Conservation (phyloP, 2,797 vertebrate species). For the Pseudocheirus occidentalis region DNA sequence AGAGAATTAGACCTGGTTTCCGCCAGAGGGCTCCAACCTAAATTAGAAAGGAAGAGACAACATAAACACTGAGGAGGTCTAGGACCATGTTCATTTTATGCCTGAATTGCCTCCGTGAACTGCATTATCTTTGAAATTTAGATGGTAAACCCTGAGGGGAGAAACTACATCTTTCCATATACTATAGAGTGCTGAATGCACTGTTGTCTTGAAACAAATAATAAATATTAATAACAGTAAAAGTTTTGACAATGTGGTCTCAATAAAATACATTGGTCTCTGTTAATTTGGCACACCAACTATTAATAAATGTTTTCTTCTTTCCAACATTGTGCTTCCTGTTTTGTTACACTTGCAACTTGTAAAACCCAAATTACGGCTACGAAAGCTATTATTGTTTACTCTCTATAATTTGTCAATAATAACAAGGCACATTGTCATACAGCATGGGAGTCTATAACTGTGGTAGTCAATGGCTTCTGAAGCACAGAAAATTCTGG, state of each 20-base stretch:
- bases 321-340: background rate
- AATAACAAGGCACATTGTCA: conserved; percentile 59
- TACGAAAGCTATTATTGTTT: conserved; percentile 48
- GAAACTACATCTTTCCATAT: conserved; percentile 42
- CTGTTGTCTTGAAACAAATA: conserved; percentile 54
- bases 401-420: conserved; percentile 66
- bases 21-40: conserved; percentile 47
- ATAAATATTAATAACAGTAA: conserved; percentile 55
- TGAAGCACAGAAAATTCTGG: conserved; percentile 68
- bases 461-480: conserved; percentile 29
- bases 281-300: conserved; percentile 16
- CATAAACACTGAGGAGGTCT: conserved; percentile 47
- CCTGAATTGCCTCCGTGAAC: conserved; percentile 30
- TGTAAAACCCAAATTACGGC: conserved; percentile 40
- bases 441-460: conserved; percentile 66
- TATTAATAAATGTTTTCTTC: conserved; percentile 56
- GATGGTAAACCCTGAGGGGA: conserved; percentile 19
- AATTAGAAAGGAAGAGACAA: conserved; percentile 58
- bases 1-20: conserved; percentile 47
- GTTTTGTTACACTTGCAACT: conserved; percentile 9
- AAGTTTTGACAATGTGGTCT: conserved; percentile 43
- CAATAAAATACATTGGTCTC: conserved; percentile 55
- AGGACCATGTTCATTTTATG: conserved; percentile 43
- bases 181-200: conserved; percentile 12
- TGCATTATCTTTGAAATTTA: conserved; percentile 32